These are phyloP conservation scores for Fregata magnificens DNA, from an alignment of 2,113 vertebrate genomes.

Conservation along the genomic window DNA sequence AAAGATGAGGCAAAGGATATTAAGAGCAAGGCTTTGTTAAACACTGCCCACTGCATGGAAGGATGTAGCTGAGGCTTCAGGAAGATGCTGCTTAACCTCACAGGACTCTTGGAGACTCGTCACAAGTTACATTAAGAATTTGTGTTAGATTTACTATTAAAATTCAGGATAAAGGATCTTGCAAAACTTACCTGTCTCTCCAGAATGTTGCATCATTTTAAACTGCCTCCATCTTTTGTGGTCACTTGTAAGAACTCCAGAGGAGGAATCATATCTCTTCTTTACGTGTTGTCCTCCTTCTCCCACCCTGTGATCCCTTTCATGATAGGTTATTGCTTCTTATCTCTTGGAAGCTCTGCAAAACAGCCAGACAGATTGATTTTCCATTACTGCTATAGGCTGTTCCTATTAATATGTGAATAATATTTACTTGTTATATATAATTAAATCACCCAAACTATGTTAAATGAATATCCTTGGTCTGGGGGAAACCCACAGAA, in stretches of 20 bases:
- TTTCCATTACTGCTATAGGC: background rate
- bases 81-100: background rate
- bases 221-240: background rate
- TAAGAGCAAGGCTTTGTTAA: background rate
- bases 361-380: background rate
- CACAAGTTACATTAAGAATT: background rate
- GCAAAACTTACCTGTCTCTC: background rate
- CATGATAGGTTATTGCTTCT: background rate
- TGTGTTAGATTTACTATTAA: background rate
- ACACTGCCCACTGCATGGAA: background rate
- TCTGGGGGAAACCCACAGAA: background rate
- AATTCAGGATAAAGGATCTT: background rate
- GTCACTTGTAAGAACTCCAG: background rate
- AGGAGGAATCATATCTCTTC: background rate
- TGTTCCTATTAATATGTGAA: background rate
- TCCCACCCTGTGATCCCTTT: background rate
- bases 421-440: background rate
- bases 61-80: background rate
- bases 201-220: background rate
- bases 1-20: background rate
- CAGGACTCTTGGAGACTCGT: background rate
- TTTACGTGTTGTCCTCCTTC: background rate
- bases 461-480: background rate
- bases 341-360: background rate
- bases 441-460: background rate